A percentile compares a stretch with the other conserved stretches of the same genome.
These are phyloP conservation scores for Sarotherodon lohbergeri DNA, from an alignment of 2,113 vertebrate genomes.

Conservation along the genomic window DNA sequence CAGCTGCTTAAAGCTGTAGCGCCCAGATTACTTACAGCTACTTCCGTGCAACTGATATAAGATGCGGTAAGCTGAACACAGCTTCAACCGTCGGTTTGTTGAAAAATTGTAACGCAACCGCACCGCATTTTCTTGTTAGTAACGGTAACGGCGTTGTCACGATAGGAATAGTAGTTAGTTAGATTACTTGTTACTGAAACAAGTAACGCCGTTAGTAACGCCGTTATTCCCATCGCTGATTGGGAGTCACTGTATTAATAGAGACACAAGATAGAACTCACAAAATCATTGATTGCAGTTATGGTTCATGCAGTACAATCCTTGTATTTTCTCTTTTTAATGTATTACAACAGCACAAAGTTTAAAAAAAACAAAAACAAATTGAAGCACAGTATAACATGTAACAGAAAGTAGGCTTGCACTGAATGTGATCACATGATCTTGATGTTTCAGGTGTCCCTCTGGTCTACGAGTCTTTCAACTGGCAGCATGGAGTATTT, in stretches of 20 bases:
- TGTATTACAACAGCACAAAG: neutral
- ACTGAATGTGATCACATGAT: neutral
- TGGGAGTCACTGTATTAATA: neutral
- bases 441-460: conserved; percentile 80
- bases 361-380: neutral
- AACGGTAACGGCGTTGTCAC: no score
- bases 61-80: no score
- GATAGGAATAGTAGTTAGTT: no score
- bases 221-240: no score
- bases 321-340: neutral
- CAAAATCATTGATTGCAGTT: neutral
- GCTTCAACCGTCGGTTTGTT: no score
- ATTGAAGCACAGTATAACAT: neutral
- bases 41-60: no score
- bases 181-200: no score
- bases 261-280: neutral
- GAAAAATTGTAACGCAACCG: no score
- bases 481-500: conserved; percentile 95
- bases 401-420: neutral
- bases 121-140: no score
- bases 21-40: no score
- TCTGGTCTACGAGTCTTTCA: conserved; percentile 90
- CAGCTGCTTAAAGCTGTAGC: no score
- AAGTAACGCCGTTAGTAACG: no score
- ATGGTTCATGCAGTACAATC: neutral